phyloP scores from a whole-genome alignment of 2,888 invertebrate species.

The Eristalinus aeneus region DNA sequence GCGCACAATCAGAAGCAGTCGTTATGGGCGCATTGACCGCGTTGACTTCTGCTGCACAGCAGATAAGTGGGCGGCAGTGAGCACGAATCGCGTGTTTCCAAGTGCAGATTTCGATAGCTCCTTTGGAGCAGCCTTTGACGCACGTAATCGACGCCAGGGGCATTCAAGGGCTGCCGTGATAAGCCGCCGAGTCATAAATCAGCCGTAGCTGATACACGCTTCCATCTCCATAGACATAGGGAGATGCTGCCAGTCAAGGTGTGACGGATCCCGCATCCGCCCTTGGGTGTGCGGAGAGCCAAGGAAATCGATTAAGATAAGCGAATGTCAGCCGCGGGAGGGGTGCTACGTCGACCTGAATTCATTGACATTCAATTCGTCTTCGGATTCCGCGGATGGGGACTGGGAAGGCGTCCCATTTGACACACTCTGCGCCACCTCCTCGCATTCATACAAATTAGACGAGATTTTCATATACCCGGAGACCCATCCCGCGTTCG shows the following conservation, averaged over 20 bases:
- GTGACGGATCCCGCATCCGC: not conserved
- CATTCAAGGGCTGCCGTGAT: not conserved
- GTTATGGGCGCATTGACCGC: not conserved
- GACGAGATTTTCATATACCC: conserved; percentile 46
- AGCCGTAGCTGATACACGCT: not conserved
- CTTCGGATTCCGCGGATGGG: not conserved
- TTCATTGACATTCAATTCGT: conserved; percentile 19
- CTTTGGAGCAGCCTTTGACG: not conserved
- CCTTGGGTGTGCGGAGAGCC: not conserved
- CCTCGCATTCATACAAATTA: conserved; percentile 36
- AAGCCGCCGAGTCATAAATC: not conserved
- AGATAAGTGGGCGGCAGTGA: not conserved
- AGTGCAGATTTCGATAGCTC: not conserved
- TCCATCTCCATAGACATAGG: not conserved
- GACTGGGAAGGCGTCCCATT: not conserved
- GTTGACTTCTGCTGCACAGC: not conserved
- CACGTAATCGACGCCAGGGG: not conserved
- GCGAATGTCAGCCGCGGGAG: not conserved
- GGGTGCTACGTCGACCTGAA: not conserved
- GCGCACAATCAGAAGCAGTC: not conserved
- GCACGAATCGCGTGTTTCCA: not conserved
- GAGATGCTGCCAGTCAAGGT: not conserved
- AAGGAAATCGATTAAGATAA: conserved; percentile 42
- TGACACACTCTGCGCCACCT: not conserved
- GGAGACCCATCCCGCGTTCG: not conserved